A percentile compares a stretch with the other conserved stretches of the same genome.
Evolutionary conservation across 2,797 vertebrate genomes (phyloP).

Genomic region (Stomatorhinus walkeri): DNA sequence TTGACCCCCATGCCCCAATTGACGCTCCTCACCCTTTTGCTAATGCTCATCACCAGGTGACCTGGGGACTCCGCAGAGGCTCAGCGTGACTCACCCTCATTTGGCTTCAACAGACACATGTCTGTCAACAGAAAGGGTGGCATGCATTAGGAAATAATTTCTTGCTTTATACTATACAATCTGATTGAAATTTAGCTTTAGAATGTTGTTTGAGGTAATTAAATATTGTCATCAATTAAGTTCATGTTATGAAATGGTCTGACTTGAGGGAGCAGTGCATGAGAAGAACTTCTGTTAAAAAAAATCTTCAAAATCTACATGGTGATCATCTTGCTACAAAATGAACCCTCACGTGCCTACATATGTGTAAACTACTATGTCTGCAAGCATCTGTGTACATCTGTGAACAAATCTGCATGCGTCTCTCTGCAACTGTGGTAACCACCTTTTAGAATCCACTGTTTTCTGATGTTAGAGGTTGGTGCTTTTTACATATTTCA

Average conservation of each 20-base stretch:
- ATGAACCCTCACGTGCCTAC: not conserved
- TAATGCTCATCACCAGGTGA: conserved; percentile 78
- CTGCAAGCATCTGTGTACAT: not conserved
- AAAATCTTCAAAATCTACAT: not conserved
- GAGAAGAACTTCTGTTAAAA: conserved; percentile 3
- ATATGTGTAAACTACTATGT: conserved; percentile 6
- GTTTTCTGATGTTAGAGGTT: not conserved
- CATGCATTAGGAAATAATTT: conserved; percentile 34
- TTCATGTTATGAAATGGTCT: not conserved
- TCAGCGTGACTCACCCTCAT: not conserved
- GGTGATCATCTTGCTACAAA: not conserved
- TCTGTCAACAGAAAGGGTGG: conserved; percentile 19
- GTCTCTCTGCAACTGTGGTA: not conserved
- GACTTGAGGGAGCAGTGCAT: not conserved
- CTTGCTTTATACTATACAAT: not conserved
- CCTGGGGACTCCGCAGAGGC: conserved; percentile 60
- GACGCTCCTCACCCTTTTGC: conserved; percentile 61
- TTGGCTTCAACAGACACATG: not conserved
- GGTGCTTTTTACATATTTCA: not conserved
- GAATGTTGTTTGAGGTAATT: conserved; percentile 9
- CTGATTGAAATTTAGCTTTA: not conserved
- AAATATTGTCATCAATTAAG: not conserved
- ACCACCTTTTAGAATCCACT: not conserved
- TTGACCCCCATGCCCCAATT: conserved; percentile 56
- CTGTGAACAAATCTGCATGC: conserved; percentile 2